Conservation (phyloP, 2,113 vertebrate species). For the Rhineura floridana region DNA sequence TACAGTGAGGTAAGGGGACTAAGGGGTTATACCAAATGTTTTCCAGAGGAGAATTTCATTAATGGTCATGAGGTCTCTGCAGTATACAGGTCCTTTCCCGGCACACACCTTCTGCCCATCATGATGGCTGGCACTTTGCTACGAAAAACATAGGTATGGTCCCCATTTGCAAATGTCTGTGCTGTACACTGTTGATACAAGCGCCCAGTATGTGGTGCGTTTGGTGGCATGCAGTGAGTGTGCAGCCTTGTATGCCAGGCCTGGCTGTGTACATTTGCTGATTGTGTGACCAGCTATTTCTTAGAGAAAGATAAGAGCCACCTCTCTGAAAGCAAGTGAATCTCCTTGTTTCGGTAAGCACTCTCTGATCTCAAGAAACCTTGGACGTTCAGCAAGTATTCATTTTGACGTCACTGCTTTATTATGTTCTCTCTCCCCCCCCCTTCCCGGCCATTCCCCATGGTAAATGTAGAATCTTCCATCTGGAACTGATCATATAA, state of each 20-base stretch:
- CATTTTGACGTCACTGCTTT: neutral
- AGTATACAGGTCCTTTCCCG: neutral
- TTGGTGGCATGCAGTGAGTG: neutral
- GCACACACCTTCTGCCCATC: neutral
- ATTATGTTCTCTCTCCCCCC: neutral
- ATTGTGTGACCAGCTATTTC: neutral
- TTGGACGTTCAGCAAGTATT: neutral
- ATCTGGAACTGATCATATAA: constrained; percentile 18
- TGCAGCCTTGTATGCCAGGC: neutral
- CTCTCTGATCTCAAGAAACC: constrained; percentile 1
- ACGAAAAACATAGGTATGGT: neutral
- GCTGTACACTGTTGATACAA: neutral
- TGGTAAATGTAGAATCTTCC: neutral
- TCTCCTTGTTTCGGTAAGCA: neutral
- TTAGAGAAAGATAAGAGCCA: neutral
- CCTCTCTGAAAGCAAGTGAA: neutral
- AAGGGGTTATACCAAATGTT: neutral
- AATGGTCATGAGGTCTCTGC: neutral
- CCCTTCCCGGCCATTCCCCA: neutral
- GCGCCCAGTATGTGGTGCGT: neutral
- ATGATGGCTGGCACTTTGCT: neutral
- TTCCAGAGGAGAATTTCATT: neutral
- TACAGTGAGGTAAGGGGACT: neutral
- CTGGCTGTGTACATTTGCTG: neutral
- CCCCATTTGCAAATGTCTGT: too few species aligned